Evolutionary conservation across 2,797 vertebrate species (phyloP), one percentile per base, ranked within the genome.

Genomic region (Coregonus ussuriensis): DNA sequence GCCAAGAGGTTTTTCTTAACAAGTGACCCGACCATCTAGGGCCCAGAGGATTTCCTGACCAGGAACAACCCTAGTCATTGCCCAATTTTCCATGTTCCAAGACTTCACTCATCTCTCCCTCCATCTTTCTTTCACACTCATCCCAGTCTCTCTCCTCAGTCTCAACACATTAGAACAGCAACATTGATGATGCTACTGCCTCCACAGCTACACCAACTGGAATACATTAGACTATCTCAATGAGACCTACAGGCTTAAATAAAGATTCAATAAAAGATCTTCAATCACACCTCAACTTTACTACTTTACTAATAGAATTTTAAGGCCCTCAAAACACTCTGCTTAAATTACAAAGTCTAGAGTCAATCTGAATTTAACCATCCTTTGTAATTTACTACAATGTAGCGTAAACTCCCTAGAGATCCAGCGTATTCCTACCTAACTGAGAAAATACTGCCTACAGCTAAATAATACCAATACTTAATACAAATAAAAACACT

Each of bases 311-410:
- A 66, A 5, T 74, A 59, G 5, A 37, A 86, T 21, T 85, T 88
- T 86, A 90, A 91, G 37, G 37, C 5, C 6, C 6, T 37, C 37
- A 1, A 11, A 37, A 37, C 15, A 59, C 56, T 59, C 1, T 25
- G 25, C 25, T 59, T n/a, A 21, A 59, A 1, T 59, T 59, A 59
- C 6, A 1, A 59, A 6, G 21, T 59, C n/a, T 4, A 37, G 31
- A 18, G 56, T 59, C 56, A 59, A 59, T 59, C 56, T 37, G 14
- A 59, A 59, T 21, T 18, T n/a, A 37, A 37, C 56, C 6, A 59
- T 21, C 56, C 6, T n/a, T 9, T 59, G 56, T 6, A 59, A 59
- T 59, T 59, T 59, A 13, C 15, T 53, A n/a, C 2, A 59, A 21
- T 59, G 56, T 6, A 59, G 5, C 6, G 4, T 54, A 59, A 59